Evolutionary conservation across 92 coral and sea anemone genomes (phyloP), one percentile per base, ranked within the genome.

Genomic region (Scolanthus callimorphus): DNA sequence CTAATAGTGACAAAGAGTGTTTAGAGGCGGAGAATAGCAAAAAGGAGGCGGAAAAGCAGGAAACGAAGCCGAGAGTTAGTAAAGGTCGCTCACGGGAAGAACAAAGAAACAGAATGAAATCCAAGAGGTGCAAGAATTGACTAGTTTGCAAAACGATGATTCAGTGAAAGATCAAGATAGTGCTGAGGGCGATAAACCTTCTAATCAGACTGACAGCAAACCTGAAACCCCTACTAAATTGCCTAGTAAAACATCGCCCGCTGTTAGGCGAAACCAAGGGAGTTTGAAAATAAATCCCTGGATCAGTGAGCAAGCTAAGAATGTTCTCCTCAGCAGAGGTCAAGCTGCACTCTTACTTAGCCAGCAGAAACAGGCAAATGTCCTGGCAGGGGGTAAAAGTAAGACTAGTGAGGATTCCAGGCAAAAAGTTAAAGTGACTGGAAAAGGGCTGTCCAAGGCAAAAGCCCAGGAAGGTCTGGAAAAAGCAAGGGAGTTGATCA

Each of bases 301-400:
- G 98, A 88, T 92, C 6, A 83, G 91, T 31, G 98, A 92, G 22
- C 98, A 92, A 60, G 98, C 98, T 4, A 92, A 65, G 46, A 70
- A 49, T 20, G 98, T 92, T 25, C 83, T 83, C 4, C 49, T 78
- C 3, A 88, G 90, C 43, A 66, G 98, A 29, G 98, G 98, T 0
- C 76, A 70, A 25, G 84, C 79, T 11, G 98, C 92, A 0, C 66
- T 92, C 37, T 64, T 51, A 34, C 39, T 82, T 24, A 75, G 83
- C 25, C 82, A 81, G 12, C 64, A 77, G 44, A 79, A 51, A 54
- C 66, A 60, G 28, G 62, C 49, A 21, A 77, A 39, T 2, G 62
- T 46, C 2, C 44, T 49, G 62, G 49, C 11, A 4, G 39, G 48
- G 20, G 47, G 20, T n/a, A 21, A 19, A 17, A 25, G 11, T 11